Conservation (phyloP, 2,797 vertebrate genomes). For the Hemibagrus guttatus region DNA sequence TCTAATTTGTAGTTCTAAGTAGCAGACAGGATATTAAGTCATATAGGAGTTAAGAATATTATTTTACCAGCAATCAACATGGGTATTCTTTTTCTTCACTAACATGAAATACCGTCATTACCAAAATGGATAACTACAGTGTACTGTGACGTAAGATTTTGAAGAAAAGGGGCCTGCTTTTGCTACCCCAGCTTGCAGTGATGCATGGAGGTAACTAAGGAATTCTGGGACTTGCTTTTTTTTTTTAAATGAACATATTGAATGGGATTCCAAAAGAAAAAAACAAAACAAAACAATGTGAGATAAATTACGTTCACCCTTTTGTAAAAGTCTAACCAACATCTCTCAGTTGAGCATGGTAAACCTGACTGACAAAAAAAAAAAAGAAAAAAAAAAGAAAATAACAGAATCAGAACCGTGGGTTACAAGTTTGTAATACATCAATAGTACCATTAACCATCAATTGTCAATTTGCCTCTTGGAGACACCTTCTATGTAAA, state of each 20-base stretch:
- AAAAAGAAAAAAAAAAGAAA: neutral
- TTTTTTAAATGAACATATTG: slow-evolving; percentile 33
- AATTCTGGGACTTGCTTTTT: slow-evolving; percentile 53
- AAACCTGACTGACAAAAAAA: neutral
- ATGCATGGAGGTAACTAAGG: slow-evolving; percentile 55
- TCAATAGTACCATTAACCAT: slow-evolving; percentile 31
- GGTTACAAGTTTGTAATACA: slow-evolving; percentile 15
- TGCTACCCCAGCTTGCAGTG: slow-evolving; percentile 12
- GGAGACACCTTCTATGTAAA: no score
- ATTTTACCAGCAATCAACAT: slow-evolving; percentile 15
- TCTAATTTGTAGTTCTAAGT: neutral
- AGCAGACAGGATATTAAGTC: slow-evolving; percentile 29
- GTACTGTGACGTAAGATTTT: neutral
- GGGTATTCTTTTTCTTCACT: slow-evolving; percentile 26
- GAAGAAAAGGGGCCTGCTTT: neutral
- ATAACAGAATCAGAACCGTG: neutral
- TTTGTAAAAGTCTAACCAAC: slow-evolving; percentile 48
- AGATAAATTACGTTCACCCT: slow-evolving; percentile 43
- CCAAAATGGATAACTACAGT: slow-evolving; percentile 15
- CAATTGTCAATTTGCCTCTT: slow-evolving; percentile 5
- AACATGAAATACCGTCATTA: slow-evolving; percentile 29
- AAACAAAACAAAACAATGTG: slow-evolving; percentile 16
- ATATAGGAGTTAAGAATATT: slow-evolving; percentile 16
- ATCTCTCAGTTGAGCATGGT: slow-evolving; percentile 46
- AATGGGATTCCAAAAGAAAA: slow-evolving; percentile 51